Evolutionary conservation across 2,113 vertebrate species (phyloP).

Genomic region (Irena cyanogastra): DNA sequence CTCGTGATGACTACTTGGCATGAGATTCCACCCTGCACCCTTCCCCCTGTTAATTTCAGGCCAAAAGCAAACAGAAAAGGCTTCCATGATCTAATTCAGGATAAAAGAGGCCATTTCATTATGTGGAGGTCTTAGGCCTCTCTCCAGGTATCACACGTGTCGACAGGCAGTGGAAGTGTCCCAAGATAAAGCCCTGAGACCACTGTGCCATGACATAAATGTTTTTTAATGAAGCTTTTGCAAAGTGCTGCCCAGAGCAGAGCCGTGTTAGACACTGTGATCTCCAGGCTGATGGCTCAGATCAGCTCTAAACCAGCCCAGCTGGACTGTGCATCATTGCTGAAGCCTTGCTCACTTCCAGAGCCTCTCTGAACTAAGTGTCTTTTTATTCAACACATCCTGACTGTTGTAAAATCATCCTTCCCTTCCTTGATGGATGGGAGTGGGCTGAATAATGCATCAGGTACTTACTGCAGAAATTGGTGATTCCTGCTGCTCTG

Average conservation of each 20-base stretch:
- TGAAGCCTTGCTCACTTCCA: neutral
- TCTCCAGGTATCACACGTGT: neutral
- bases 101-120: neutral
- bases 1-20: neutral
- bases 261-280: neutral
- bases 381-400: neutral
- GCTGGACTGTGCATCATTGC: neutral
- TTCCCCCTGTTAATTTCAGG: neutral
- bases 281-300: neutral
- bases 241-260: neutral
- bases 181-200: neutral
- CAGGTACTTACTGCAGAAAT: constrained; percentile 91
- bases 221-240: neutral
- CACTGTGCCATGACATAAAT: neutral
- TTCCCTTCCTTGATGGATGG: neutral
- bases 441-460: neutral
- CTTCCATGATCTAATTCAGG: neutral
- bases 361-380: neutral
- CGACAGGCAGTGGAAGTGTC: neutral
- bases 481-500: constrained; percentile 90
- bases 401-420: neutral
- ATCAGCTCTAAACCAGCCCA: neutral
- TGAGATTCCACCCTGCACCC: neutral
- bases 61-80: neutral
- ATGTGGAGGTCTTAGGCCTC: neutral